Evolutionary conservation across 1,140 invertebrate species (phyloP).

Genomic region (Brevipalpus yothersi): DNA sequence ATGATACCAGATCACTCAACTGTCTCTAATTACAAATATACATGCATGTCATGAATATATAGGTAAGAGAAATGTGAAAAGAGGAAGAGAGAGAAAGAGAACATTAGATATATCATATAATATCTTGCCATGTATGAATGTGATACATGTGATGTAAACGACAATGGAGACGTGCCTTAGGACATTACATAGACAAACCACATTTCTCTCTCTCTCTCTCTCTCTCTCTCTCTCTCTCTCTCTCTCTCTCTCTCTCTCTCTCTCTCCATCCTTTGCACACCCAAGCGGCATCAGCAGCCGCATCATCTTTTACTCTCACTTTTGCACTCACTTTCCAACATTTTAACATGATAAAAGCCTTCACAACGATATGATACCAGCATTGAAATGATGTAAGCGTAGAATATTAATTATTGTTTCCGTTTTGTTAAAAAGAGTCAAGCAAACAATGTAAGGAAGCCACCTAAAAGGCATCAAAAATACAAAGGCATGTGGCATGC

Average conservation of each 20-base stretch:
- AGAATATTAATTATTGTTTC: neutral
- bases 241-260: slow-evolving; percentile 4
- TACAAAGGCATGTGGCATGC: neutral
- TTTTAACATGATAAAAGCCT: no score
- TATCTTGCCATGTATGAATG: neutral
- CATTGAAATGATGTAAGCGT: neutral
- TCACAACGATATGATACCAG: neutral
- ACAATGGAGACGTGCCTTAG: neutral
- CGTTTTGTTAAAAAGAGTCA: neutral
- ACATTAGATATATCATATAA: no score
- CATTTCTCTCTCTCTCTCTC: neutral
- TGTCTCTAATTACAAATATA: neutral
- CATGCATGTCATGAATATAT: neutral
- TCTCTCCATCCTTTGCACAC: no score
- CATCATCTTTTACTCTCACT: neutral
- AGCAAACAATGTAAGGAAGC: neutral
- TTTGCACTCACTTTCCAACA: neutral
- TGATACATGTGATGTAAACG: neutral
- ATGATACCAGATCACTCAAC: no score
- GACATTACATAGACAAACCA: neutral
- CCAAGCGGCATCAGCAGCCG: neutral
- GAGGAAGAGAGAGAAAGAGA: neutral
- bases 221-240: neutral
- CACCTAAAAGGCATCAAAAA: neutral
- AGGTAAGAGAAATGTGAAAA: neutral